Conservation (phyloP, 1,140 invertebrate genomes). For the Cheumatopsyche charites region DNA sequence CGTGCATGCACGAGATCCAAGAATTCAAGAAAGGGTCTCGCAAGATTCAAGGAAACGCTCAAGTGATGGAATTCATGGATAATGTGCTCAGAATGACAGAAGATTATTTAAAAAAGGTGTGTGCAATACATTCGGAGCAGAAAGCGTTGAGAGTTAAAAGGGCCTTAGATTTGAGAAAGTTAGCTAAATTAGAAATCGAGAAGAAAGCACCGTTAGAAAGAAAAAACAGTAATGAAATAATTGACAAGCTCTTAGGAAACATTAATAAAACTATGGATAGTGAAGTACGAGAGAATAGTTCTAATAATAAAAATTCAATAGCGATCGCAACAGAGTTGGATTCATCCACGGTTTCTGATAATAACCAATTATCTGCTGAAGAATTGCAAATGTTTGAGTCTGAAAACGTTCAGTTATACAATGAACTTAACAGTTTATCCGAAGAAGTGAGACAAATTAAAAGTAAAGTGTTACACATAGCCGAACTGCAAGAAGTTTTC, state of each 20-base stretch:
- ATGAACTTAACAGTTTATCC: conserved; percentile 82
- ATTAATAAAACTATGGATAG: conserved; percentile 54
- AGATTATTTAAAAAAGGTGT: conserved; percentile 82
- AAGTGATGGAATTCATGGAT: conserved; percentile 77
- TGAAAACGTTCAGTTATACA: conserved; percentile 81
- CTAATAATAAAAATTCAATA: conserved; percentile 32
- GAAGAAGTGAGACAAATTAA: conserved; percentile 87
- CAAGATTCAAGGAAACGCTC: conserved; percentile 62
- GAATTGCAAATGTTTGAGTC: conserved; percentile 90
- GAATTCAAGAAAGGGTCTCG: conserved; percentile 73
- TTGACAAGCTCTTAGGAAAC: conserved; percentile 55
- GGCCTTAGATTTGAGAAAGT: conserved; percentile 79
- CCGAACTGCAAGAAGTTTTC: conserved; percentile 95
- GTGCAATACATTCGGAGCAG: conserved; percentile 87
- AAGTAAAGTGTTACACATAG: conserved; percentile 93
- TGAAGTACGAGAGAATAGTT: conserved; percentile 38
- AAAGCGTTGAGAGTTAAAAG: conserved; percentile 85
- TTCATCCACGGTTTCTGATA: conserved; percentile 53
- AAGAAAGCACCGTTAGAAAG: conserved; percentile 49
- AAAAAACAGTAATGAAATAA: conserved; percentile 51
- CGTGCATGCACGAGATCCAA: conserved; percentile 76
- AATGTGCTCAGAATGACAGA: conserved; percentile 77
- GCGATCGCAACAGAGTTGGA: conserved; percentile 45
- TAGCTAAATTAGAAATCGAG: conserved; percentile 70
- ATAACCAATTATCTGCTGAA: conserved; percentile 77